phyloP scores from a whole-genome alignment of 1,140 invertebrate species.

The Atta texana region DNA sequence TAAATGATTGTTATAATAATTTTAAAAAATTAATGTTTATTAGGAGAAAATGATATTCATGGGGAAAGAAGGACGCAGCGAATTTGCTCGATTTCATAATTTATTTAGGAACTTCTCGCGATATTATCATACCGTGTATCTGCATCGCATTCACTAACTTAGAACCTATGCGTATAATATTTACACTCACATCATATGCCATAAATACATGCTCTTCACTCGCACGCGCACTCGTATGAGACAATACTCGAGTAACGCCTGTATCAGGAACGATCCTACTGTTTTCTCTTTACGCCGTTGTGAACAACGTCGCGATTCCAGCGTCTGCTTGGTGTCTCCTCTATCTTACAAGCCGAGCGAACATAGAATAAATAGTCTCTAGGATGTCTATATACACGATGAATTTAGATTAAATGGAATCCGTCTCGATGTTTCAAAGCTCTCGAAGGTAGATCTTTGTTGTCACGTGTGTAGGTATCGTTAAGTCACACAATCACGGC shows the following conservation, averaged over 20 bases:
- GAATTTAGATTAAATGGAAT: slow-evolving; percentile 42
- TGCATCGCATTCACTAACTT: slow-evolving; percentile 79
- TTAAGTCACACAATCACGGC: not conserved
- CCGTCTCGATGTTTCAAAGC: slow-evolving; percentile 22
- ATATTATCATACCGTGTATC: slow-evolving; percentile 76
- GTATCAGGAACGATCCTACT: slow-evolving; percentile 8
- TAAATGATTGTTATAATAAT: not conserved
- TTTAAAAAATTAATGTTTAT: not conserved
- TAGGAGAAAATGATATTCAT: not conserved
- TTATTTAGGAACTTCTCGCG: slow-evolving; percentile 84
- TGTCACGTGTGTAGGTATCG: not conserved
- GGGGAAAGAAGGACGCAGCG: slow-evolving; percentile 24
- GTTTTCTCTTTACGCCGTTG: slow-evolving; percentile 40
- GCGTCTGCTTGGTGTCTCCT: slow-evolving; percentile 39
- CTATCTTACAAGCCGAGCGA: slow-evolving; percentile 63
- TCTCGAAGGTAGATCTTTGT: not conserved
- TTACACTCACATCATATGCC: slow-evolving; percentile 75
- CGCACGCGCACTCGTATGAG: slow-evolving; percentile 39
- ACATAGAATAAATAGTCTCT: slow-evolving; percentile 66
- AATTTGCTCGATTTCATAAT: slow-evolving; percentile 74
- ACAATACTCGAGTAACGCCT: slow-evolving; percentile 53
- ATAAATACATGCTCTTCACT: slow-evolving; percentile 71
- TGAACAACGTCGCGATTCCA: slow-evolving; percentile 36
- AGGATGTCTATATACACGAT: slow-evolving; percentile 61
- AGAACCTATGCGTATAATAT: slow-evolving; percentile 77